A percentile compares a stretch with the other conserved stretches of the same genome.
Evolutionary conservation across 2,888 invertebrate genomes (phyloP).

Genomic region (Myathropa florea): DNA sequence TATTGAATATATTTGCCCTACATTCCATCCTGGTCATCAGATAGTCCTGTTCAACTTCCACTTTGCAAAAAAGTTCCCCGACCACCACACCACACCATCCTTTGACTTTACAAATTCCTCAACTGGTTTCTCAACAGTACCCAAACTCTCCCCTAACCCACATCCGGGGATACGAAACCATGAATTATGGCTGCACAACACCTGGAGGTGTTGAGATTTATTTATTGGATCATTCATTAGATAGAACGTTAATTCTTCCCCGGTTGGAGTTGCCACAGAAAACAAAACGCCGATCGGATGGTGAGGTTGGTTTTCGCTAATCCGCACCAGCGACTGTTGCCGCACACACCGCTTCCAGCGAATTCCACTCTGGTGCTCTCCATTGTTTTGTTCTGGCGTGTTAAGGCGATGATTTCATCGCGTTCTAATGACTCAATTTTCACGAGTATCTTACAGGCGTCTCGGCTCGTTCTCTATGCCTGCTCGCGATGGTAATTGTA

Average conservation of each 20-base stretch:
- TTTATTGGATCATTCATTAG: conserved; percentile 47
- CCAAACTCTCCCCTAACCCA: not conserved
- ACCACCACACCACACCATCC: too few relatives aligned
- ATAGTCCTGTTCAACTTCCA: too few relatives aligned
- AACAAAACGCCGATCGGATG: not conserved
- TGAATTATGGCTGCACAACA: not conserved
- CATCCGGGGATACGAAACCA: not conserved
- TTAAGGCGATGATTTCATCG: conserved; percentile 22
- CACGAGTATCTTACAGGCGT: conserved; percentile 9
- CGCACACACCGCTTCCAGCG: conserved; percentile 1
- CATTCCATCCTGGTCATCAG: too few relatives aligned
- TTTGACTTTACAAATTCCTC: not conserved
- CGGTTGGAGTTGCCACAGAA: not conserved
- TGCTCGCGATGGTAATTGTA: not conserved
- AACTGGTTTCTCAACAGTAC: not conserved
- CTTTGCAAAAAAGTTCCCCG: too few relatives aligned
- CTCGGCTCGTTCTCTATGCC: not conserved
- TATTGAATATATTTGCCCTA: too few relatives aligned
- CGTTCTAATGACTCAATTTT: conserved; percentile 39
- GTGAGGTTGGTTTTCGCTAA: not conserved
- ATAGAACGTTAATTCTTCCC: conserved; percentile 14
- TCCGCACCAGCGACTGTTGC: not conserved
- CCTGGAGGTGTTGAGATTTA: conserved; percentile 13
- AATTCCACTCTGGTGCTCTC: not conserved
- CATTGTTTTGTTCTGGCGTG: conserved; percentile 1